These are phyloP conservation scores for Peribatodes rhomboidaria DNA, from an alignment of 2,888 invertebrate species.

Conservation along the genomic window DNA sequence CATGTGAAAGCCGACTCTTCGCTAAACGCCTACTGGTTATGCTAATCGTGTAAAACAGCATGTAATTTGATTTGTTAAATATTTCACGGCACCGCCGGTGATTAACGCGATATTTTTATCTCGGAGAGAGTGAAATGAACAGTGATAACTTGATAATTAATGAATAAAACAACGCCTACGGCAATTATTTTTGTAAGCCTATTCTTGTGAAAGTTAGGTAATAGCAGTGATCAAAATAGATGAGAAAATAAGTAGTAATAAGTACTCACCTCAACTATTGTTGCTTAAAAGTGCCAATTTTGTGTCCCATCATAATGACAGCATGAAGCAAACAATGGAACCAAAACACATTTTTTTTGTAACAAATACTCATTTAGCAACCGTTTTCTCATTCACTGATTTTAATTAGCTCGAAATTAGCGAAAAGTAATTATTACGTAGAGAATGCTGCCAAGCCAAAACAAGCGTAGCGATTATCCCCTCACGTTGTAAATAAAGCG, in stretches of 20 bases:
- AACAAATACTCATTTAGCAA: too few relatives aligned
- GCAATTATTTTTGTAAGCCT: not conserved
- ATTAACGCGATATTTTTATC: conserved; percentile 10
- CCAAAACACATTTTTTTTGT: not conserved
- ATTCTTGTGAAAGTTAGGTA: conserved; percentile 1
- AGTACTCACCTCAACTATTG: not conserved
- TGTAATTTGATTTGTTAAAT: conserved; percentile 31
- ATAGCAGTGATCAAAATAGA: not conserved
- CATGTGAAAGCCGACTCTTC: conserved; percentile 25
- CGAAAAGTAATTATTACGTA: not conserved
- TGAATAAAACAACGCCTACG: conserved; percentile 9
- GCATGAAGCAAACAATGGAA: conserved; percentile 7
- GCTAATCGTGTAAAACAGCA: conserved; percentile 26
- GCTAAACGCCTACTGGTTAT: conserved; percentile 26
- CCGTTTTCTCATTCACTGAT: not conserved
- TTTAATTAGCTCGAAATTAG: not conserved
- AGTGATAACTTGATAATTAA: conserved; percentile 15
- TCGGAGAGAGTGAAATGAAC: conserved; percentile 15
- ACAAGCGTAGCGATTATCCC: too few relatives aligned
- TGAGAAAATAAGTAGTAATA: not conserved
- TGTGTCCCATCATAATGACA: not conserved
- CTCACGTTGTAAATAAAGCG: too few relatives aligned
- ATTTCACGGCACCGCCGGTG: conserved; percentile 20
- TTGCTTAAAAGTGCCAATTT: conserved; percentile 3
- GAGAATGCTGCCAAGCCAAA: too few relatives aligned